A percentile compares a stretch with the other conserved stretches of the same genome.
These are phyloP conservation scores for Volucella bombylans DNA, from an alignment of 2,888 invertebrate species.

Conservation along the genomic window DNA sequence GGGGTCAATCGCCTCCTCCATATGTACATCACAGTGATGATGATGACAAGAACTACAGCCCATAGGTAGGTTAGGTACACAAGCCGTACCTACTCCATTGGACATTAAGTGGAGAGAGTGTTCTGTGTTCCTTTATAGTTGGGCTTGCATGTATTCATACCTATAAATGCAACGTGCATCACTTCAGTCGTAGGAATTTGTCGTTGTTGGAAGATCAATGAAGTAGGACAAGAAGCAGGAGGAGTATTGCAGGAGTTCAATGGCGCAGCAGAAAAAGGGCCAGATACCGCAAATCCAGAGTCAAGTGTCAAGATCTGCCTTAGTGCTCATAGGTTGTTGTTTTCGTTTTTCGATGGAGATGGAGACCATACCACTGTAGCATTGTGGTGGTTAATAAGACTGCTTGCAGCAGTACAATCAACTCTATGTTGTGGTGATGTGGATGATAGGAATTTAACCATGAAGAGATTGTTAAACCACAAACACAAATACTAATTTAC, in stretches of 20 bases:
- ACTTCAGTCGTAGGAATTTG: conserved; percentile 42
- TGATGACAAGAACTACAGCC: conserved; percentile 53
- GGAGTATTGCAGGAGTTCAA: conserved; percentile 1
- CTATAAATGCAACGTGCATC: neutral
- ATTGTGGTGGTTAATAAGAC: conserved; percentile 14
- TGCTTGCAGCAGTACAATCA: conserved; percentile 55
- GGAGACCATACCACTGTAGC: conserved; percentile 35
- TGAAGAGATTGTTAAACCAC: conserved; percentile 37
- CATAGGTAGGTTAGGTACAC: conserved; percentile 70
- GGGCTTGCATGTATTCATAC: conserved; percentile 4
- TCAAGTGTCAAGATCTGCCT: conserved; percentile 70
- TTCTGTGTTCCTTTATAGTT: conserved; percentile 37
- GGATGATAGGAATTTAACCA: conserved; percentile 15
- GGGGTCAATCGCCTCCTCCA: conserved; percentile 66
- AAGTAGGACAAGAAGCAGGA: neutral
- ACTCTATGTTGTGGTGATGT: conserved; percentile 48
- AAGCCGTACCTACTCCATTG: conserved; percentile 37
- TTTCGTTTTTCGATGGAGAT: conserved; percentile 11
- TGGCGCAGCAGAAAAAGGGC: conserved; percentile 37
- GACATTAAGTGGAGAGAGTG: conserved; percentile 61
- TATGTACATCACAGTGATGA: conserved; percentile 31
- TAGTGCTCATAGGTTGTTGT: conserved; percentile 36
- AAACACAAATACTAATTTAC: conserved; percentile 36
- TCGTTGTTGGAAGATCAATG: conserved; percentile 14
- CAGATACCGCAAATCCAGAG: conserved; percentile 63